Evolutionary conservation across 2,888 invertebrate species (phyloP), one percentile per base, ranked within the genome.

Genomic region (Druceiella hillmani): DNA sequence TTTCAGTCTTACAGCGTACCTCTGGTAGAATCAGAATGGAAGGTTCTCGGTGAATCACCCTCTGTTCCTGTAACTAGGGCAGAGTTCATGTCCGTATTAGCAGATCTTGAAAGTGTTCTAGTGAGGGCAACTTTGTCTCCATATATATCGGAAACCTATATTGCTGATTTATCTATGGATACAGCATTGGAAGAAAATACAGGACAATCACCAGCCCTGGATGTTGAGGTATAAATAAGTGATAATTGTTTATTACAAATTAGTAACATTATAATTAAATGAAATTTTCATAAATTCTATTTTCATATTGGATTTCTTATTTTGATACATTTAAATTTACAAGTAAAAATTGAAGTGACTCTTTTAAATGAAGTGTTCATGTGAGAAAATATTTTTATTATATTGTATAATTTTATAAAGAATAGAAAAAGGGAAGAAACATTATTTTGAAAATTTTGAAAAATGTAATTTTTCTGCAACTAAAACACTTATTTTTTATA

Each of bases 111-210:
- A 51, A 77, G 83, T 7, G 83, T 93, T 43, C 66, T 91, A 5
- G 83, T 97, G 15, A 77, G 91, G 35, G 94, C 93, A 2, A 83
- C 89, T 1, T 76, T 78, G 29, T 75, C 78, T 42, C 55, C 55
- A 0, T 66, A 74, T 33, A 76, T 85, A 45, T 78, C 79, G 41
- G 67, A 74, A 1, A 76, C 81, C 1, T 78, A 79, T 32, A 79
- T 98, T 28, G 82, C 87, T 40, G 90, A 93, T 55, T 84, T 98
- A 1, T 79, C 82, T 13, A 75, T 97, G 61, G 94, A 95, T 50
- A 85, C 87, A 2, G 89, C 92, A 1, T 79, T 82, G 1, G 75
- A 78, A n/a, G n/a, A n/a, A n/a, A n/a, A 75, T 29, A 76, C 81
- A 17, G 74, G 72, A 2, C 76, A 69, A 50, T 74, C 72, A 5